Evolutionary conservation across 1,140 invertebrate species (phyloP), one percentile per base, ranked within the genome.

Genomic region (Tetragonula clypearis): DNA sequence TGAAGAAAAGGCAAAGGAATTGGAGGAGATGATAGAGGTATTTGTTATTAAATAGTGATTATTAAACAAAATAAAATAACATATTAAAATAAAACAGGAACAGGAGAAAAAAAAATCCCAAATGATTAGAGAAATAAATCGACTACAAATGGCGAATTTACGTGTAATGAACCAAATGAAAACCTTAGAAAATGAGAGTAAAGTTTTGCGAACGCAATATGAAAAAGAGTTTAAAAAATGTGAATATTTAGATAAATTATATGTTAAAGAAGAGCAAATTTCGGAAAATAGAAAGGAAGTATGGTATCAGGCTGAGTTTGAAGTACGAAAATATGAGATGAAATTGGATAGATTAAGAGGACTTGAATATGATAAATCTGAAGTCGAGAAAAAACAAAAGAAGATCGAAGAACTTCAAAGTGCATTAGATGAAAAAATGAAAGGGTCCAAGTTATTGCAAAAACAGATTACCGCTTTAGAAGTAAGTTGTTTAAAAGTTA

Each of bases 391-490:
- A 19, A 95, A 95, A 62, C 91, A 94, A 76, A 87, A 90, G 6
- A 93, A 85, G 71, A 94, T 96, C 4, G 91, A 93, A n/a, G 92
- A 95, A n/a, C 88, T 96, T 19, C 94, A 95, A 86, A 89, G 90
- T 73, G 88, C 55, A 17, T 87, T 94, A 0, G 90, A 92, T 14
- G 93, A 96, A 14, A 95, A 95, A 85, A 90, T 86, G 1, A 92
- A 93, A 58, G 90, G 93, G 8, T 89, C 91, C 3, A 95, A 95
- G 83, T 79, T 94, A 6, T 90, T 96, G 0, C 94, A 96, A 84
- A 90, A 82, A 4, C 96, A 96, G 88, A 94, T 96, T 49, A 90
- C 92, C 26, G 93, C 93, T 86, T 92, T 96, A 14, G 96, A 96
- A 86, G 95, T 96, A 89, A 85, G 76, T 85, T n/a, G 62, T 71